These are phyloP conservation scores for Litoditis marina DNA, from an alignment of 2,888 invertebrate genomes.

Conservation along the genomic window DNA sequence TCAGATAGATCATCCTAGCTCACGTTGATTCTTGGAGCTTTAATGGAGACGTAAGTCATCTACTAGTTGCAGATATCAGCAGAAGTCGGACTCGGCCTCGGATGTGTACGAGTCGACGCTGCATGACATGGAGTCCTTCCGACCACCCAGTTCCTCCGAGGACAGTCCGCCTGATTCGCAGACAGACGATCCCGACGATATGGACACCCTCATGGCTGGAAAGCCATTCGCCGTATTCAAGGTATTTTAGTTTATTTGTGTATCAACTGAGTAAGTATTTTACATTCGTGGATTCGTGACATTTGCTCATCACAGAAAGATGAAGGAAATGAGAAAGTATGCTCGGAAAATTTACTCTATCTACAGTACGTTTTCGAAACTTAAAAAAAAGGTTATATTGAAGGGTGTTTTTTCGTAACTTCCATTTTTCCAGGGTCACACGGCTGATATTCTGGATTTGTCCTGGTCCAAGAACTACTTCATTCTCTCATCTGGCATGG, in stretches of 20 bases:
- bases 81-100: constrained; percentile 27
- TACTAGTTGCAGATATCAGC: constrained; percentile 24
- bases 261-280: not conserved
- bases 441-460: constrained; percentile 90
- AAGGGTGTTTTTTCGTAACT: not conserved
- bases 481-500: constrained; percentile 58
- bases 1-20: too few relatives aligned
- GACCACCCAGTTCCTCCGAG: constrained; percentile 33
- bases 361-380: not conserved
- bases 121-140: constrained; percentile 33
- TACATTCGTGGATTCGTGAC: constrained; percentile 3
- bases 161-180: constrained; percentile 19
- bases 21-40: too few relatives aligned
- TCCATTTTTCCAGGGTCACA: constrained; percentile 75
- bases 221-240: constrained; percentile 52
- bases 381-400: not conserved
- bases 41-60: too few relatives aligned
- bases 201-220: constrained; percentile 30
- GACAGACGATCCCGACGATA: constrained; percentile 14
- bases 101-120: constrained; percentile 27
- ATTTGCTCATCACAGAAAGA: too few relatives aligned
- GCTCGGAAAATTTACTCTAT: too few relatives aligned
- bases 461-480: constrained; percentile 84
- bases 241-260: constrained; percentile 5
- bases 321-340: too few relatives aligned